Base-by-base conservation (phyloP, 2,888 invertebrate species). In the Quadroppia sp. region DNA sequence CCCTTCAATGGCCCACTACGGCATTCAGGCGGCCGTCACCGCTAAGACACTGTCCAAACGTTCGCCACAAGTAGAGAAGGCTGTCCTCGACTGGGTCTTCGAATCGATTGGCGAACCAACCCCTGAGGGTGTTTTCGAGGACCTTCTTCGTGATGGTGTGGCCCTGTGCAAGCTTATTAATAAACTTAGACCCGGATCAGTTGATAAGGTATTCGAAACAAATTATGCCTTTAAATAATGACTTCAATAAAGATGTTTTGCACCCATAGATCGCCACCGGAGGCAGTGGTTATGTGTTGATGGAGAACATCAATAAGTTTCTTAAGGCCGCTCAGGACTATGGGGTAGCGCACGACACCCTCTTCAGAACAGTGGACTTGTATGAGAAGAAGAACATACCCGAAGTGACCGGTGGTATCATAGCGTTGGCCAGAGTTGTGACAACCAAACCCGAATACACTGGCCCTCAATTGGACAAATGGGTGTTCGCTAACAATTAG, bases 261-360 rank as follows among this genome's bases (percentile, higher is more conserved):
- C 28, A 25, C 20, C 20, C 17, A 45, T 15, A 75, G 71, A 40
- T 75, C 67, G 59, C 74, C 45, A 70, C 69, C 73, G 40, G 73
- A 36, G 73, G 73, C 25, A 73, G 73, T 36, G 73, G 69, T 25
- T 73, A 73, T 59, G 45, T 73, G 48, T 36, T 75, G 32, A 75
- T 75, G 75, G 75, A 75, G 32, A 75, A 75, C 23, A 74, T 75
- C 17, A 75, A 75, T 36, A 30, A 75, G n/a, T 73, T 75, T 40
- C 25, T 73, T 11, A 74, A 74, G 56, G 74, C 69, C 20, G 67
- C 67, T 20, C 73, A 71, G 67, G 56, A 61, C 30, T 74, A 71
- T 42, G 75, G 75, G 20, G 75, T 75, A 53, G 71, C 75, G 4
- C 74, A 75, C 30, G 56, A 50, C 25, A 30, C 59, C 45, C 53